Conservation (phyloP, 2,888 invertebrate species). For the Isoperla grammatica region DNA sequence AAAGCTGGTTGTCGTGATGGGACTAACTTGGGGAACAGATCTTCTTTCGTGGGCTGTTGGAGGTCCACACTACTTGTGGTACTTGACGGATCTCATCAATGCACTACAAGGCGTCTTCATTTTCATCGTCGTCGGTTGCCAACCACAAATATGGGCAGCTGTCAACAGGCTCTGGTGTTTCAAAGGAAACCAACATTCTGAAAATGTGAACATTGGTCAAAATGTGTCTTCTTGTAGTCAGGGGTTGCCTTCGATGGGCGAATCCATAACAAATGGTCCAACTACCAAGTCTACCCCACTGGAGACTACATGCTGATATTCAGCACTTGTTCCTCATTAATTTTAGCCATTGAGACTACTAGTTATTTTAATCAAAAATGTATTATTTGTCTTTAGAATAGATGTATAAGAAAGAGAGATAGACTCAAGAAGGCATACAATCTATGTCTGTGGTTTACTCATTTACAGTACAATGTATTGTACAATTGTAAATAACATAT, state of each 20-base stretch:
- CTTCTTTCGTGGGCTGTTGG: conserved; percentile 79
- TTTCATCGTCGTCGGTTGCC: conserved; percentile 83
- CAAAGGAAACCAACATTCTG: conserved; percentile 36
- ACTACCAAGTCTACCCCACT: conserved; percentile 48
- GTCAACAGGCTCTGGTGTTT: conserved; percentile 61
- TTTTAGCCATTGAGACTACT: too few relatives aligned
- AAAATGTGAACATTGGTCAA: conserved; percentile 41
- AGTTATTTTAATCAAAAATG: too few relatives aligned
- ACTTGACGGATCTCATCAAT: conserved; percentile 78
- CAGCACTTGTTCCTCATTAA: too few relatives aligned
- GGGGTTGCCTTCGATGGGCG: conserved; percentile 75
- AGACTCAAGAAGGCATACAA: background rate
- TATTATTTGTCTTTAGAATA: background rate
- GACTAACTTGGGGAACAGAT: conserved; percentile 71
- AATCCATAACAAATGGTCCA: conserved; percentile 56
- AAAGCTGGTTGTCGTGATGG: conserved; percentile 79
- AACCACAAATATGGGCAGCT: conserved; percentile 72
- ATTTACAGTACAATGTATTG: too few relatives aligned
- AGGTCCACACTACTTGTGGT: conserved; percentile 76
- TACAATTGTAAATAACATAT: too few relatives aligned
- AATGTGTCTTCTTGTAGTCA: conserved; percentile 63
- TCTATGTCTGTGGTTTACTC: background rate
- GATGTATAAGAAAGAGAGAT: background rate
- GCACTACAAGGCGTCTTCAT: conserved; percentile 83
- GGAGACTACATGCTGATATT: conserved; percentile 35